Base-by-base conservation (phyloP, 2,113 vertebrate genomes). In the Grallaria varia region DNA sequence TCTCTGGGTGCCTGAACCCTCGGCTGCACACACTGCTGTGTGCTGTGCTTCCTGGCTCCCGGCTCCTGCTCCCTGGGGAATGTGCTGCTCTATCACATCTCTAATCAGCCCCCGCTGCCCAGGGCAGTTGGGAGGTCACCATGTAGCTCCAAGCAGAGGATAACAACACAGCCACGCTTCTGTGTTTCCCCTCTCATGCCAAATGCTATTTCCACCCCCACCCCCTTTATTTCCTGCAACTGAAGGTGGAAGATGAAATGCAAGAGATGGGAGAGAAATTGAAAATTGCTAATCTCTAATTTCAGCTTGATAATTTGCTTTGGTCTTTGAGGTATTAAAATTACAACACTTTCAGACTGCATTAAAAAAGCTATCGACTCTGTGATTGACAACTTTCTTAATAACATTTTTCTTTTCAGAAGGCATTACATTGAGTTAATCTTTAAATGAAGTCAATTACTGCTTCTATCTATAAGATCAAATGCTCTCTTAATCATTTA, bases 361-460 rank as follows among this genome's bases (percentile, higher is more conserved):
- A 89, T 84, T 90, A 85, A 91, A 90, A 94, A 90, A 81, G 52
- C 53, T 67, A 83, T 94, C 91, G 87, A 30, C 28, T 63, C 74
- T 50, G 69, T 97, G 95, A 97, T 30, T 96, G 97, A 97, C 97
- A 97, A 84, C 91, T 89, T 93, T 75, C 71, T 69, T 92, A 95
- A 95, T 88, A 94, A 91, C 81, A 87, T 91, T 76, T 72, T 83
- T 92, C 87, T 95, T 96, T 82, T 88, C 85, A 90, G 91, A 84
- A 96, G 79, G 52, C 90, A 96, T 96, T 93, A 83, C 50, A 72
- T 47, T 53, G 78, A 84, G 93, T 93, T 97, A 95, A 96, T 97
- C 91, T 97, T 96, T 95, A 97, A 97, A 95, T 97, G 76, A 67
- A 97, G 92, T 69, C 91, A 96, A 96, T 97, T 89, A 95, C 45